Base-by-base conservation (phyloP, 2,797 vertebrate genomes). In the Ciconia nigra region DNA sequence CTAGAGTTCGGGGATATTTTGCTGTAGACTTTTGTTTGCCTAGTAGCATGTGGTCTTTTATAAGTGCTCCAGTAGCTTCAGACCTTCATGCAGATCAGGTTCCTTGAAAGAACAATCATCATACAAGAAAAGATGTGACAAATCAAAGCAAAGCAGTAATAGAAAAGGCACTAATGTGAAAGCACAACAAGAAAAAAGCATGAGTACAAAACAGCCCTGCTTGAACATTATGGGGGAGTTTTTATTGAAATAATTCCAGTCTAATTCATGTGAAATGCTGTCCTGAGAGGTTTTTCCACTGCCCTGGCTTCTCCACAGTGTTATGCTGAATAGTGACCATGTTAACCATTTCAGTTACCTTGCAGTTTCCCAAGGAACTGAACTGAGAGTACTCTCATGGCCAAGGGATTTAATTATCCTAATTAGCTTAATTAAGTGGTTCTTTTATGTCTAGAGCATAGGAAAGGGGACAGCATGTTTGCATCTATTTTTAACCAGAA, bases 381-480 rank as follows among this genome's bases (percentile, higher is more conserved):
- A 86, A 84, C 71, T 35, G 59, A 85, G 77, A 42, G 4, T 26
- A 46, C 33, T 94, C 17, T 58, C 14, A 57, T 31, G 33, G 67
- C 59, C 47, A 83, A 74, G 84, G 79, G 83, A 90, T 73, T 94
- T 57, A 86, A 67, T 81, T 70, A 91, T 31, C 26, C n/a, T 93
- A 85, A 94, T 96, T 83, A 91, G 31, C 42, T 89, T 65, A 97
- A 94, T 95, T 84, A 91, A 88, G 59, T 73, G 17, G 3, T 71
- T 86, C 17, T 82, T 93, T 73, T 47, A 33, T 62, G 92, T 83
- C 33, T 41, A 74, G 37, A 93, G 21, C 13, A 62, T 44, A 67
- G 26, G 72, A 92, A 91, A 84, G 8, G 31, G 49, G 59, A 49
- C 5, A 37, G 13, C 7, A 51, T 31, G 9, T 54, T 86, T 83